These are phyloP conservation scores for Galemys pyrenaicus DNA, from an alignment of 2,113 vertebrate genomes.

Conservation along the genomic window DNA sequence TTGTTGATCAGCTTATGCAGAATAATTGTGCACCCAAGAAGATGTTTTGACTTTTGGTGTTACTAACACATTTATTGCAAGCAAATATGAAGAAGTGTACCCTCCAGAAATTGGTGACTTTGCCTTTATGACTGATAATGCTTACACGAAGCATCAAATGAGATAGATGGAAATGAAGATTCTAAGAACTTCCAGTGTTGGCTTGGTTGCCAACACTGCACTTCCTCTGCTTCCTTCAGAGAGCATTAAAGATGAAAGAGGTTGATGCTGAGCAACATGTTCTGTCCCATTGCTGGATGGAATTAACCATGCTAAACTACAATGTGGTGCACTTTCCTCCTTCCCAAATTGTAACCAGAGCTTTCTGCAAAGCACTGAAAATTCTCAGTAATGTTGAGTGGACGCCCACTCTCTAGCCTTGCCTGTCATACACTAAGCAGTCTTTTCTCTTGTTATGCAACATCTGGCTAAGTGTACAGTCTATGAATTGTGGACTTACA, in stretches of 20 bases:
- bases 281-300: conserved; percentile 91
- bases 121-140: conserved; percentile 85
- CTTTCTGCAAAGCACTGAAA: conserved; percentile 89
- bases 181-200: conserved; percentile 87
- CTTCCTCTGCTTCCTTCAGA: conserved; percentile 89
- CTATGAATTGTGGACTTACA: no score
- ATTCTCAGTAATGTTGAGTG: conserved; percentile 86
- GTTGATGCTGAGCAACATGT: conserved; percentile 87
- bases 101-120: conserved; percentile 88
- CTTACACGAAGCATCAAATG: conserved; percentile 88
- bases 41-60: conserved; percentile 90
- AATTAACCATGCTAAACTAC: conserved; percentile 91
- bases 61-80: conserved; percentile 92
- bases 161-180: conserved; percentile 90
- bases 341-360: conserved; percentile 88
- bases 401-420: conserved; percentile 85
- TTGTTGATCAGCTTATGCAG: conserved; percentile 90
- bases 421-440: conserved; percentile 85
- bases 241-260: conserved; percentile 89
- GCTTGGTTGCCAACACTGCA: conserved; percentile 85
- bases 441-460: conserved; percentile 87
- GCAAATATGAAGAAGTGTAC: conserved; percentile 92
- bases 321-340: conserved; percentile 91
- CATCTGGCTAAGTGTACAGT: conserved; percentile 92
- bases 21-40: conserved; percentile 88